phyloP scores from a whole-genome alignment of 2,113 vertebrate species.

The Anolis sagrei region DNA sequence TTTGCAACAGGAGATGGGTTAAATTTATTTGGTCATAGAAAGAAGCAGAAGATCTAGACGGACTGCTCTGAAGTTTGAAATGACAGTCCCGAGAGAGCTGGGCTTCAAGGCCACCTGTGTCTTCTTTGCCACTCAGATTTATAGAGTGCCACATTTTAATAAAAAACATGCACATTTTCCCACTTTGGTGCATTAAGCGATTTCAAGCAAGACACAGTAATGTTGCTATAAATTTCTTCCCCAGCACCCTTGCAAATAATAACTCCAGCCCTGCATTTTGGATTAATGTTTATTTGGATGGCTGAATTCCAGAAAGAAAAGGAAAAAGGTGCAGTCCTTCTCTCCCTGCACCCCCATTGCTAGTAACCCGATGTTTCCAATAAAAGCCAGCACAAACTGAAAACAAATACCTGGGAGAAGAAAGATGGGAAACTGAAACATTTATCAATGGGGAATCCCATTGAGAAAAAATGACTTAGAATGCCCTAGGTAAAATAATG shows the following conservation, averaged over 20 bases:
- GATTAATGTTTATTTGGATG: constrained; percentile 85
- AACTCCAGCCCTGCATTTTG: constrained; percentile 81
- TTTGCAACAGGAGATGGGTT: background rate
- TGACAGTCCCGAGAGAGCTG: constrained; percentile 75
- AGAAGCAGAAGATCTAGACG: constrained; percentile 31
- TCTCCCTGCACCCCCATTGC: constrained; percentile 59
- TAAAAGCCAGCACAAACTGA: constrained; percentile 77
- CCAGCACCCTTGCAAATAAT: constrained; percentile 85
- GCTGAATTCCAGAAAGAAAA: constrained; percentile 79
- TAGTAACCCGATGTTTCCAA: constrained; percentile 81
- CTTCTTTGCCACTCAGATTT: constrained; percentile 80
- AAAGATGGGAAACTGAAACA: constrained; percentile 64
- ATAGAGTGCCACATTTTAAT: constrained; percentile 87
- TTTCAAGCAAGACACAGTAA: constrained; percentile 83
- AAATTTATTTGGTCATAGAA: background rate
- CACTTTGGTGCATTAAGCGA: constrained; percentile 86
- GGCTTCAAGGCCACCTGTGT: constrained; percentile 83
- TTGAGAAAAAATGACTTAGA: background rate
- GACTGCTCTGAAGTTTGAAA: constrained; percentile 57
- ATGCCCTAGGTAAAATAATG: constrained; percentile 56
- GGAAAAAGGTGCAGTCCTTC: constrained; percentile 56
- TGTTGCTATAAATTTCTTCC: constrained; percentile 83
- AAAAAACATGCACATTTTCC: constrained; percentile 83
- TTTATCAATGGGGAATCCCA: constrained; percentile 33
- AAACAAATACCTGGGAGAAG: constrained; percentile 71